A percentile compares a stretch with the other conserved stretches of the same genome.
These are phyloP conservation scores for Dicrostonyx torquatus DNA, from an alignment of 2,797 vertebrate species.

Conservation along the genomic window DNA sequence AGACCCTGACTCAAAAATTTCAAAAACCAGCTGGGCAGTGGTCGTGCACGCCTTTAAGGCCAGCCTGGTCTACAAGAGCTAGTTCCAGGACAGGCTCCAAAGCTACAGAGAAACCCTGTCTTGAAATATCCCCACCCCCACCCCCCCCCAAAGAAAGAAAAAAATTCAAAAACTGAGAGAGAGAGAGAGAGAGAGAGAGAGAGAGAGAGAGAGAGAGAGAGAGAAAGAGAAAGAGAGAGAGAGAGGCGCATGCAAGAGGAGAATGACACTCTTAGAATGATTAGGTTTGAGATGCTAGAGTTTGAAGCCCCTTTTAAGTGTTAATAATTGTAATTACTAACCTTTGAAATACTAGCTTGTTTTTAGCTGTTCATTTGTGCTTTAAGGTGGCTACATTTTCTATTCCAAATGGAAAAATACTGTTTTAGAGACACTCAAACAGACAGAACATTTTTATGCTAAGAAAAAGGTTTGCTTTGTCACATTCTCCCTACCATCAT, in stretches of 20 bases:
- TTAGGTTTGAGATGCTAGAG: background rate
- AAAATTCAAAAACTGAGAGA: background rate
- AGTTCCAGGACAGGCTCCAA: too few species aligned
- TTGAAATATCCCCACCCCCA: too few species aligned
- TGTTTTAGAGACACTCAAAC: background rate
- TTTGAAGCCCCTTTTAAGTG: background rate
- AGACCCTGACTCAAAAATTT: background rate
- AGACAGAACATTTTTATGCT: background rate
- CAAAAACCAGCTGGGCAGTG: background rate
- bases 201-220: background rate
- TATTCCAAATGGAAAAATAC: background rate
- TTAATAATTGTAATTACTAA: background rate
- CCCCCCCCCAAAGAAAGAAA: background rate
- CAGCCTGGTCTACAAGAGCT: too few species aligned
- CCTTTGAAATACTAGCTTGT: slow-evolving; percentile 18
- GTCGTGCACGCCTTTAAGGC: too few species aligned
- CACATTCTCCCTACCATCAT: background rate
- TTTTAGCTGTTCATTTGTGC: background rate
- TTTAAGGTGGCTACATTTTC: slow-evolving; percentile 17
- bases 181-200: background rate
- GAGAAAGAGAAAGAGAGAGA: background rate
- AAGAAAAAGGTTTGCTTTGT: background rate
- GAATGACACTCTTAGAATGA: background rate
- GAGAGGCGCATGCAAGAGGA: background rate
- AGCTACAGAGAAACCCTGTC: too few species aligned